Base-by-base conservation (phyloP, 2,888 invertebrate species). In the Drosophila yooni region DNA sequence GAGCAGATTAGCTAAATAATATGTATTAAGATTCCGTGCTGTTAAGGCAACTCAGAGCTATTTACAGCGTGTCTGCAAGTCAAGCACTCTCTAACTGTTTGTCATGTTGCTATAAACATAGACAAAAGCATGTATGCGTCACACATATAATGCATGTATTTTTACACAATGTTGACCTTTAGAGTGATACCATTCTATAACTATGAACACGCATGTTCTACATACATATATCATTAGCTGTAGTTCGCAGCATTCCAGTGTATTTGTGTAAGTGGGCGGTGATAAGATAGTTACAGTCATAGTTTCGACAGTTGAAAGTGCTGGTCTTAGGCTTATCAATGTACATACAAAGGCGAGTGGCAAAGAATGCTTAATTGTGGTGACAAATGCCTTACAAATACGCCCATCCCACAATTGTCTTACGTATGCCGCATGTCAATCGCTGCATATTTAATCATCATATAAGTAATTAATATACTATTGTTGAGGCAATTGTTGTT, bases 141-240 rank as follows among this genome's bases (percentile, higher is more conserved):
- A 76, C 11, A 18, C 52, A 40, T 53, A 33, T 56, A 46, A 40
- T 50, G 53, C 36, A 53, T 51, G 40, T 31, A 52, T 50, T 33
- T 27, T 6, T 18, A 40, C 29, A 43, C 50, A 48, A n/a, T 53
- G 57, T 64, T 72, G 82, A 81, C 82, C 82, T 78, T 78, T 81
- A 81, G 73, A 62, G 29, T 46, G 43, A 43, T 50, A 60, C 38
- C 36, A 65, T 66, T 76, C 50, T 21, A 54, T 33, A 43, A 51
- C 52, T 33, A 56, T n/a, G n/a, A 29, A 25, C 50, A 29, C 25
- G 50, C 61, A 53, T 11, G 18, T 18, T 38, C 3, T 29, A 27
- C 4, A 7, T 29, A 27, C 4, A 7, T 65, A 11, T 34, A 7
- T 13, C 8, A 7, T n/a, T 25, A 3, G 33, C 38, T 25, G 46